phyloP scores from a whole-genome alignment of 2,797 vertebrate species.

The Diceros bicornis region DNA sequence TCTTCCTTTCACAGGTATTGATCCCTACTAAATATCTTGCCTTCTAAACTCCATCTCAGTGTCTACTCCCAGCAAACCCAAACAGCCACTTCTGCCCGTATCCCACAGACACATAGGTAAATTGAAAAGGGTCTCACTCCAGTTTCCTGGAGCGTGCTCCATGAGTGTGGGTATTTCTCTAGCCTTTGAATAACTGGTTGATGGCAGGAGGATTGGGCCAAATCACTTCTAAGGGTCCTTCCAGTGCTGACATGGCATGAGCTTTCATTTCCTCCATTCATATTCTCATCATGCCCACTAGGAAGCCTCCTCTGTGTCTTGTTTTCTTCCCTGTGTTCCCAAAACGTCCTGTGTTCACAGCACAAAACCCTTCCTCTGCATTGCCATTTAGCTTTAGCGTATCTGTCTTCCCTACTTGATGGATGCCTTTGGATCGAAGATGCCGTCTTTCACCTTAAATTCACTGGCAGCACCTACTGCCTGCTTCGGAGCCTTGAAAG shows the following conservation, averaged over 20 bases:
- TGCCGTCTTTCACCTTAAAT: neutral
- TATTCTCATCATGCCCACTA: neutral
- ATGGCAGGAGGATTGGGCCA: neutral
- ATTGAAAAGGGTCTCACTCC: neutral
- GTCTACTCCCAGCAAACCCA: neutral
- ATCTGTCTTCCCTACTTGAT: neutral
- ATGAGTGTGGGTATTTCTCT: neutral
- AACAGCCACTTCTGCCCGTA: neutral
- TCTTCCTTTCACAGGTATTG: neutral
- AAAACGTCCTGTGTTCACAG: neutral
- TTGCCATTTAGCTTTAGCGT: neutral
- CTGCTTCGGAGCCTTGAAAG: neutral
- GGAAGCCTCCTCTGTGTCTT: neutral
- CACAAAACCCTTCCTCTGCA: neutral
- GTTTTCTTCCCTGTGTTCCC: neutral
- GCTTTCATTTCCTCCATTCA: neutral
- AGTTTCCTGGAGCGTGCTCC: neutral
- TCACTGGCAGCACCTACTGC: neutral
- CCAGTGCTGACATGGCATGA: neutral
- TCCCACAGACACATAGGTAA: neutral
- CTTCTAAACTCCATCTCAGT: neutral
- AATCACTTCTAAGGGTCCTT: neutral
- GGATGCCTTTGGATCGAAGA: neutral
- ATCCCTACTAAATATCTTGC: neutral
- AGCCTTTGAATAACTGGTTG: neutral